Conservation (phyloP, 92 coral and sea anemone genomes). For the Epizoanthus illoricatus region DNA sequence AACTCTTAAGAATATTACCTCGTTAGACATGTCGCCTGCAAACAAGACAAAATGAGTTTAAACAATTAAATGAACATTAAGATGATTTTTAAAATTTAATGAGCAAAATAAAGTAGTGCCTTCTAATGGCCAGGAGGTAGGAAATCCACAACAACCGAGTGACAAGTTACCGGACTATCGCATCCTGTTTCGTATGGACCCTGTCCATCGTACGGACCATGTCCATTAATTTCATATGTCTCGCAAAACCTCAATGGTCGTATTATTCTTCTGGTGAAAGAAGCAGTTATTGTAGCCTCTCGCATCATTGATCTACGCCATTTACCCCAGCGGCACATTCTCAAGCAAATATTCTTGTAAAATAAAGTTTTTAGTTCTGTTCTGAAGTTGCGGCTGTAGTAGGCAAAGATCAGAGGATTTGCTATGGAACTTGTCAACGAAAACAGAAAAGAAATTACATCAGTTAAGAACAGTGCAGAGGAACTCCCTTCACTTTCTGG, state of each 20-base stretch:
- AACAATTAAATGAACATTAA: too few relatives aligned
- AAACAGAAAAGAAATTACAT: not conserved
- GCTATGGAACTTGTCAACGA: slow-evolving; percentile 7
- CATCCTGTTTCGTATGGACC: not conserved
- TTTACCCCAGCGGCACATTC: not conserved
- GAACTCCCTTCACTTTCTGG: not conserved
- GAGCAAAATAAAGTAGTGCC: not conserved
- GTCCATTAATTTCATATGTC: not conserved
- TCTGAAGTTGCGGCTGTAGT: slow-evolving; percentile 12
- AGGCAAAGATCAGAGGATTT: slow-evolving; percentile 4
- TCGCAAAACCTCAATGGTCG: too few relatives aligned
- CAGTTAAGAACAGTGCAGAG: not conserved
- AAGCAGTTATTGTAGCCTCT: not conserved
- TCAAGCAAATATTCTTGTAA: not conserved
- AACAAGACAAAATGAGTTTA: too few relatives aligned
- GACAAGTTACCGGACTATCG: not conserved
- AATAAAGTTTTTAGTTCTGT: not conserved
- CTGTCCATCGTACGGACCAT: not conserved
- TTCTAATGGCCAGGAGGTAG: not conserved
- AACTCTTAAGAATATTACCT: too few relatives aligned
- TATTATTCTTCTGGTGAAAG: not conserved
- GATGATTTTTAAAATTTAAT: not conserved
- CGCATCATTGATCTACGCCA: not conserved
- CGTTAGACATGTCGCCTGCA: too few relatives aligned
- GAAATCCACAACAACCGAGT: not conserved